Evolutionary conservation across 2,113 vertebrate genomes (phyloP), one percentile per base, ranked within the genome.

Genomic region (Eleginops maclovinus): DNA sequence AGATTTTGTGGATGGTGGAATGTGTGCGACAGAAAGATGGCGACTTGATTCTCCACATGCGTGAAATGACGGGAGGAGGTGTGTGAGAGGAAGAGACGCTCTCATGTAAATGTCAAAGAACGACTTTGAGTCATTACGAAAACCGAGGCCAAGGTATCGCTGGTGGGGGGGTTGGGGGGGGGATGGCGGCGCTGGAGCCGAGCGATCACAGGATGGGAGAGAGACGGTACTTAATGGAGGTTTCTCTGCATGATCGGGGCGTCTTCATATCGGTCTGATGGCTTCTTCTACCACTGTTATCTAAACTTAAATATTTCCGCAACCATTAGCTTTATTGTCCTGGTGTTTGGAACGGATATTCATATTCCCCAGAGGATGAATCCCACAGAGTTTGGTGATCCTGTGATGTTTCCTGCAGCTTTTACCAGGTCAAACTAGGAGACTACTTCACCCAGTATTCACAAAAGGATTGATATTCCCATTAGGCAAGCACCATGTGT

Each of bases 51-150:
- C 49, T 56, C 64, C 49, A 26, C 69, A 61, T 13, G 83, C 74
- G 84, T 59, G 72, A 88, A 83, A 63, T 22, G 31, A 77, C 9
- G 47, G 43, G 60, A 54, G 68, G 55, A 56, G 72, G 79, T 16
- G 77, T 73, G 64, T 19, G 47, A 83, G 54, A 6, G 60, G 60
- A 81, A 31, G 67, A 65, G 65, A 46, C n/a, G 24, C 70, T 74
- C 22, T 36, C 49, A 66, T 80, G 56, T 56, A 82, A 90, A 90
- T 88, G 89, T 87, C 85, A 84, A 62, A 77, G 47, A 73, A 64
- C 19, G 26, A 0, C 47, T 73, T 49, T 55, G 62, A 87, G 54
- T 81, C 70, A 65, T 51, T 43, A 12, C 49, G 51, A 66, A 63
- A 76, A 65, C 44, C 31, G 51, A 72, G 49, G 41, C 49, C 46